Conservation (phyloP, 1,140 invertebrate genomes). For the Adoxophyes honmai region DNA sequence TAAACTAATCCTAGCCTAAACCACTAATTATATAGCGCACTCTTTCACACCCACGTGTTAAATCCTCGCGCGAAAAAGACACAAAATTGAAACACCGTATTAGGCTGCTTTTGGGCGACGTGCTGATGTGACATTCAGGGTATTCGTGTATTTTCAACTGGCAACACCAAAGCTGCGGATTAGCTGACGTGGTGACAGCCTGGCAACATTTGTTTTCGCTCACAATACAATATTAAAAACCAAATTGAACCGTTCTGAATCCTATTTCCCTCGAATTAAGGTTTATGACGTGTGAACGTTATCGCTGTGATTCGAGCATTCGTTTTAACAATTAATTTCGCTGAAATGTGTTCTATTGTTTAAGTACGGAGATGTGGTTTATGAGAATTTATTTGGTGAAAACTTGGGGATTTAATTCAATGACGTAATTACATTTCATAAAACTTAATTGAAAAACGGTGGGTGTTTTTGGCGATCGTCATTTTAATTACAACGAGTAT, state of each 20-base stretch:
- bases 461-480: too few species aligned
- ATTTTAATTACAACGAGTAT: too few species aligned
- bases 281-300: neutral
- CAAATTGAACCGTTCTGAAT: neutral
- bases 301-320: neutral
- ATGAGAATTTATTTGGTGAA: too few species aligned
- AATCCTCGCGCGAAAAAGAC: neutral
- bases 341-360: neutral
- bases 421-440: too few species aligned
- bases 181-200: constrained; percentile 40
- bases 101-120: neutral
- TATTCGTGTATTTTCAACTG: neutral
- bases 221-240: constrained; percentile 23
- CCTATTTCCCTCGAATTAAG: neutral
- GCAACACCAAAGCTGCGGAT: constrained; percentile 41
- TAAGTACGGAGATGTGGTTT: too few species aligned
- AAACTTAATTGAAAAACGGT: too few species aligned
- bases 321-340: neutral
- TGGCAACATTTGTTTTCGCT: constrained; percentile 41
- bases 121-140: constrained; percentile 1
- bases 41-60: neutral
- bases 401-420: too few species aligned
- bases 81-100: neutral
- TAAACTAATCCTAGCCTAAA: neutral
- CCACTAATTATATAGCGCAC: constrained; percentile 3